These are phyloP conservation scores for Girardinichthys multiradiatus DNA, from an alignment of 2,113 vertebrate genomes.

Conservation along the genomic window DNA sequence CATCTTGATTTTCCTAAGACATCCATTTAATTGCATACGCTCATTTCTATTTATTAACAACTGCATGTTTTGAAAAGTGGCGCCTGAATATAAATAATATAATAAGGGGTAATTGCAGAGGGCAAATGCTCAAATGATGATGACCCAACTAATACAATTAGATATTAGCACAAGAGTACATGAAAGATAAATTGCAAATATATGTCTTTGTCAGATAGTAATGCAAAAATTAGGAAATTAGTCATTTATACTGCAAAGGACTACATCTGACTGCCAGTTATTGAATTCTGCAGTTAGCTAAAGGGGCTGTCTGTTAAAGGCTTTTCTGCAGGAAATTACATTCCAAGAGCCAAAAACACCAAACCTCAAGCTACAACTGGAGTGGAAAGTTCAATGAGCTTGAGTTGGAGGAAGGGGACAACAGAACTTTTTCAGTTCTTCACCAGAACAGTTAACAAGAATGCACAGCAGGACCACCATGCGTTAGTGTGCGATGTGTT, in stretches of 20 bases:
- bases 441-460: conserved; percentile 62
- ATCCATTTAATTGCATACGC: no score
- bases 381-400: conserved; percentile 47
- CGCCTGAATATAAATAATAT: accelerated
- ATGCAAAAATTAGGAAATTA: not conserved
- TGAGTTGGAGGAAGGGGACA: conserved; percentile 13
- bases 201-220: not conserved
- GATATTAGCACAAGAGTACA: not conserved
- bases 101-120: not conserved
- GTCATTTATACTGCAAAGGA: conserved; percentile 21
- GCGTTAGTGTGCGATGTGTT: conserved; percentile 24
- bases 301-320: conserved; percentile 48
- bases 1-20: not conserved
- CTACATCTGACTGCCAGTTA: conserved; percentile 51
- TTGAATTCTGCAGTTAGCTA: conserved; percentile 60
- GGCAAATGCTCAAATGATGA: not conserved
- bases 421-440: conserved; percentile 52
- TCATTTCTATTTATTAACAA: not conserved
- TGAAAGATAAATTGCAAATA: not conserved
- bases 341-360: conserved; percentile 72
- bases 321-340: conserved; percentile 69
- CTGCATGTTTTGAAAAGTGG: not conserved
- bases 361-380: conserved; percentile 50
- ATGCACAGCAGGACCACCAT: conserved; percentile 43
- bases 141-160: not conserved